phyloP scores from a whole-genome alignment of 2,797 vertebrate genomes.

The Propithecus deckenii region DNA sequence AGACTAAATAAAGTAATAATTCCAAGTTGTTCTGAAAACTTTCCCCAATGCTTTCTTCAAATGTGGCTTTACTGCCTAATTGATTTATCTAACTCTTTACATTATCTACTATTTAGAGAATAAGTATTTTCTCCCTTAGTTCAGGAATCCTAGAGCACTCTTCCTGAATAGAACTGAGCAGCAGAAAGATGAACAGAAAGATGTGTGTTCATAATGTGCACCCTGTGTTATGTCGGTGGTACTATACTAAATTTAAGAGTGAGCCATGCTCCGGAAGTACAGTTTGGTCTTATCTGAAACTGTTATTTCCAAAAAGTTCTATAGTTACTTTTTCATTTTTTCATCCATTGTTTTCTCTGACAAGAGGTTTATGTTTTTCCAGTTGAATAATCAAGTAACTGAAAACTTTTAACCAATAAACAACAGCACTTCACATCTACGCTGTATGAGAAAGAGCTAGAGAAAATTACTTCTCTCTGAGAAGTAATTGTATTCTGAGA shows the following conservation, averaged over 20 bases:
- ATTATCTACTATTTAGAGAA: neutral
- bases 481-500: too few species aligned
- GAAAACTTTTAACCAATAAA: neutral
- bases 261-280: neutral
- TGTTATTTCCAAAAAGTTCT: neutral
- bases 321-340: neutral
- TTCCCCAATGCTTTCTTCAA: constrained; percentile 45
- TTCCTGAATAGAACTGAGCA: neutral
- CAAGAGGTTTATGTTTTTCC: neutral
- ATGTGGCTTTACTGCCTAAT: constrained; percentile 52
- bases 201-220: neutral
- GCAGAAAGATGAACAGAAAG: neutral
- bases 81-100: constrained; percentile 23
- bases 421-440: neutral
- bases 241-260: neutral
- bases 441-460: neutral
- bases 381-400: neutral
- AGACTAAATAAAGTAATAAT: constrained; percentile 48
- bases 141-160: neutral
- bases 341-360: neutral
- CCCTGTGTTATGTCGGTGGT: neutral
- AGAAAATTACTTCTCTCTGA: neutral
- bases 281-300: neutral
- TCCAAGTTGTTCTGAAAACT: constrained; percentile 17
- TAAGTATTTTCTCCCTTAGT: neutral